Base-by-base conservation (phyloP, 92 coral and sea anemone species). In the Heliopora coerulea region DNA sequence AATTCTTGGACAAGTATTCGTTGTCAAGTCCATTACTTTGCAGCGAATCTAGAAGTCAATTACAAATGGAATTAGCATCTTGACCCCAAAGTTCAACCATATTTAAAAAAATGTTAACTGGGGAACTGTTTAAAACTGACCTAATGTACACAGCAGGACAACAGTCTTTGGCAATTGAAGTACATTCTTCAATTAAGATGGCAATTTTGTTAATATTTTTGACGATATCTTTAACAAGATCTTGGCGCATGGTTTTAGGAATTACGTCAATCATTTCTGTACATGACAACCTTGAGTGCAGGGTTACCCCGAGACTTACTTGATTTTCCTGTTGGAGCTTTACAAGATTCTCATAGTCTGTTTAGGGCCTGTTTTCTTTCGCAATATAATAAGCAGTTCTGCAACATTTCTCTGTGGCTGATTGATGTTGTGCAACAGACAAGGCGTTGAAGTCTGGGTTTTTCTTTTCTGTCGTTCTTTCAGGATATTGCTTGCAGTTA, bases 381-480 rank as follows among this genome's bases (percentile, higher is more conserved):
- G 40, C 66, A 60, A 29, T 21, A 10, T 32, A 60, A 19, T 30
- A 29, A 19, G 8, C 66, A 60, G 19, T 60, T 60, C 66, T 29
- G 41, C 26, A 41, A 41, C 68, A 62, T 35, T 62, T 62, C 24
- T 62, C 68, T 19, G 68, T 62, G 18, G 44, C 68, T 32, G 68
- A 62, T 62, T 62, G 68, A 35, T 62, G 68, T 62, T 62, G 68
- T 62, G 68, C 68, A 62, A 62, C 46, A 62, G 68, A 62, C 44
- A 62, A 62, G 68, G 23, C 23, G 1, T 37, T 37, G 42, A 37
- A 37, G 42, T 37, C 42, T 37, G 42, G 42, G 12, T 37, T 37
- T 37, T 34, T 34, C 70, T 10, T 25, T 63, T 63, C 35, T 63
- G 49, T 63, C 52, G 70, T 63, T 63, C 70, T 33, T 63, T 63